These are phyloP conservation scores for Drosophila bipectinata DNA, from an alignment of 1,140 invertebrate genomes.

Conservation along the genomic window DNA sequence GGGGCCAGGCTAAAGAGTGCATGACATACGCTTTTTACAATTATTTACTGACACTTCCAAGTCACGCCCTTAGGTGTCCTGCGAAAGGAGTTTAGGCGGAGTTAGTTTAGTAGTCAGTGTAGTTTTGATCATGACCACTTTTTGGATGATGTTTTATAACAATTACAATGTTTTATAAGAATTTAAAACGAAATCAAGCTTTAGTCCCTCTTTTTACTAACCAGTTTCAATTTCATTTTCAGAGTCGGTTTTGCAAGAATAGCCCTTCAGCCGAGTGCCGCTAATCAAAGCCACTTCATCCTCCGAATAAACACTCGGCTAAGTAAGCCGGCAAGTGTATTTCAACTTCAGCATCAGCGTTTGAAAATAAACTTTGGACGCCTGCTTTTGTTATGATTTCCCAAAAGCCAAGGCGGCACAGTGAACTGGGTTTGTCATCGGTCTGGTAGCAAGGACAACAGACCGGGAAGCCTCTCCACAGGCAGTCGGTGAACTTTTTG, in stretches of 20 bases:
- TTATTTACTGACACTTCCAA: conserved; percentile 49
- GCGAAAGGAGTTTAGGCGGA: neutral
- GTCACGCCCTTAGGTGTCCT: conserved; percentile 41
- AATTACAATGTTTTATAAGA: too few relatives aligned
- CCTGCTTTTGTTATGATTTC: conserved; percentile 68
- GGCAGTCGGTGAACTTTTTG: conserved; percentile 65
- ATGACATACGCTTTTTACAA: conserved; percentile 42
- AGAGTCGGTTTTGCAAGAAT: conserved; percentile 2
- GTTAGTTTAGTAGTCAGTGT: conserved; percentile 5
- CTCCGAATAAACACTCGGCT: conserved; percentile 29
- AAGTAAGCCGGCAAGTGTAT: conserved; percentile 55
- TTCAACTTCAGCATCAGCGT: conserved; percentile 41
- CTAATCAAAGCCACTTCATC: conserved; percentile 50
- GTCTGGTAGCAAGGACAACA: conserved; percentile 11
- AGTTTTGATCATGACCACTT: conserved; percentile 9
- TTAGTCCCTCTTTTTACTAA: neutral
- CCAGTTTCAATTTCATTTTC: conserved; percentile 7
- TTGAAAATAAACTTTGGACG: conserved; percentile 50
- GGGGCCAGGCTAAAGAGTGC: conserved; percentile 26
- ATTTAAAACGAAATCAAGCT: too few relatives aligned
- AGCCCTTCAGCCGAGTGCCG: conserved; percentile 6
- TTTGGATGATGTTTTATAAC: too few relatives aligned
- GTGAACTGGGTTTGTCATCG: conserved; percentile 73
- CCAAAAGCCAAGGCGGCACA: conserved; percentile 45
- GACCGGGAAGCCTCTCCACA: conserved; percentile 38